Evolutionary conservation across 2,113 vertebrate species (phyloP).

Genomic region (Dasypus novemcinctus): DNA sequence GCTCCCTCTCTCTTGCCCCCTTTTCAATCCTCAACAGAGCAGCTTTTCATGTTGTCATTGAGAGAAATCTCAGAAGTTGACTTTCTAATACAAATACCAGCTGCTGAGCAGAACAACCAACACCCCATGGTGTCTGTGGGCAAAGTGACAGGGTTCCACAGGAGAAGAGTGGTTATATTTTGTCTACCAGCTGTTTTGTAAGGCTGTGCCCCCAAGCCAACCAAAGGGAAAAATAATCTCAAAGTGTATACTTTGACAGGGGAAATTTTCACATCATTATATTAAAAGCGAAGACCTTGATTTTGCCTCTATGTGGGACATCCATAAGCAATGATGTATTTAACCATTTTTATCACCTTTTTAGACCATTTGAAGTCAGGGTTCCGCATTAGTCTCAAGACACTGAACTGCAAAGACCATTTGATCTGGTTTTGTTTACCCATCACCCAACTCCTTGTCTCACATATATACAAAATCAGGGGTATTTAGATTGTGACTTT

Average conservation of each 20-base stretch:
- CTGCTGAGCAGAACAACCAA: neutral
- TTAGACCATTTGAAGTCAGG: neutral
- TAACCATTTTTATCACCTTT: neutral
- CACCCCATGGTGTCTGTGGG: fast-evolving
- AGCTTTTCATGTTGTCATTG: neutral
- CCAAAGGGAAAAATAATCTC: neutral
- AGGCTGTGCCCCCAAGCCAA: neutral
- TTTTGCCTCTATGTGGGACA: neutral
- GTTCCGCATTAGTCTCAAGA: neutral
- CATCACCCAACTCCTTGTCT: neutral
- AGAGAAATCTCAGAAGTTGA: neutral
- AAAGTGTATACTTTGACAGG: neutral
- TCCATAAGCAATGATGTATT: neutral
- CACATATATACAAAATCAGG: neutral
- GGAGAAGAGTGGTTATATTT: neutral
- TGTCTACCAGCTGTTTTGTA: neutral
- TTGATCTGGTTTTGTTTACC: neutral
- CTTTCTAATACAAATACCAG: neutral
- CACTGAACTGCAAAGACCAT: neutral
- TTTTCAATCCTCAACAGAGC: neutral
- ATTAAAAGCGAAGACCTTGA: neutral
- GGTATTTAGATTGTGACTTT: neutral
- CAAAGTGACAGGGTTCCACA: neutral
- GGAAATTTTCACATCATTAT: neutral
- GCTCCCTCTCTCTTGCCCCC: too few relatives aligned